phyloP scores from a whole-genome alignment of 2,888 invertebrate species.

The Lepidochitona cinerea region DNA sequence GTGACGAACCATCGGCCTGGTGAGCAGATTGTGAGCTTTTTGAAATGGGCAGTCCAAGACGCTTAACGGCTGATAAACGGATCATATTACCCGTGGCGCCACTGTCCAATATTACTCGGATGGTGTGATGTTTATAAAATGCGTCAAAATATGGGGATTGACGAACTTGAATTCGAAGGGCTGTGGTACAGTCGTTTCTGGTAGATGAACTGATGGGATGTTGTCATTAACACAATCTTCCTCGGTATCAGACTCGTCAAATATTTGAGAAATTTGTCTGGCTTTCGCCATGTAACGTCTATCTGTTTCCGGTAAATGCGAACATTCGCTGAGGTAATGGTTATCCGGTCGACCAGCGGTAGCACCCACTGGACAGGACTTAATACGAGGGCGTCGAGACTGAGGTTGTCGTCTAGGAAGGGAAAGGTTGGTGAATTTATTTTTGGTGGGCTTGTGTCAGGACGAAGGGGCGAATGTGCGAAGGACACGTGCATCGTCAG shows the following conservation, averaged over 20 bases:
- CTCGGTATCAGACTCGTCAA: background rate
- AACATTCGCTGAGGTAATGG: background rate
- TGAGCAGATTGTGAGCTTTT: no score
- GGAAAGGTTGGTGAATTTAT: no score
- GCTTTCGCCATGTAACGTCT: background rate
- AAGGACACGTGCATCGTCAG: no score
- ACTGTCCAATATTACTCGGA: no score
- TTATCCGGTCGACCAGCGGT: conserved; percentile 5
- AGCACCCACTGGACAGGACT: conserved; percentile 16
- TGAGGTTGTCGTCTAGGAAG: no score
- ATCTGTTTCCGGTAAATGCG: background rate
- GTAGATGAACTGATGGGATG: background rate
- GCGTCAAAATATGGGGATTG: background rate
- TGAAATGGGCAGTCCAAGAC: no score
- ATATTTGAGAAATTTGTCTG: background rate
- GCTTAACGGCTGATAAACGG: no score
- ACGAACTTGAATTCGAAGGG: background rate
- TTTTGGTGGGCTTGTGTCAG: no score
- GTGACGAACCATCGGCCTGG: no score
- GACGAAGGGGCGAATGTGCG: no score
- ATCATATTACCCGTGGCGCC: no score
- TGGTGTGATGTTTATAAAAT: no score
- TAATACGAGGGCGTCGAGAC: background rate
- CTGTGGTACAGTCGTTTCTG: background rate
- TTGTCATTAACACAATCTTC: background rate